A percentile compares a stretch with the other conserved stretches of the same genome.
phyloP scores from a whole-genome alignment of 2,113 vertebrate species.

The Bolborhynchus lineola region DNA sequence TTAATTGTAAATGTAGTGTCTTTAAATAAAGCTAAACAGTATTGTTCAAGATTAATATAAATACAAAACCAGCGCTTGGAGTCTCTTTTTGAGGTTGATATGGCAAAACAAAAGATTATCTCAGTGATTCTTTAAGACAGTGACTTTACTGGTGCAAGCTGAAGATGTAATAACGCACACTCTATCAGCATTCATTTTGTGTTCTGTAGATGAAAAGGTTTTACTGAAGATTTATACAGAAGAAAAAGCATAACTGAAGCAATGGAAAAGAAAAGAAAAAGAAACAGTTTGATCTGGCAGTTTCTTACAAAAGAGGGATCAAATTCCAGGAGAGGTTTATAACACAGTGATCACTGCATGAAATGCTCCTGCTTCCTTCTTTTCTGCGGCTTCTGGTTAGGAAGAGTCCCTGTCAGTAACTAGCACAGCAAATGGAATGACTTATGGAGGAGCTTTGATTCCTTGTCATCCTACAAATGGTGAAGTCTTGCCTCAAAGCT shows the following conservation, averaged over 20 bases:
- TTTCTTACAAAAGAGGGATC: conserved; percentile 16
- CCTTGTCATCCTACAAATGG: not conserved
- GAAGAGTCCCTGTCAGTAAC: not conserved
- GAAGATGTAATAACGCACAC: not conserved
- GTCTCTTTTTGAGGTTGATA: not conserved
- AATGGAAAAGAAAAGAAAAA: not conserved
- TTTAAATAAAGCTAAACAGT: conserved; percentile 2
- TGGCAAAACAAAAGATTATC: conserved; percentile 15
- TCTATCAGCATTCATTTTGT: not conserved
- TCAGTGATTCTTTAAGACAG: conserved; percentile 21
- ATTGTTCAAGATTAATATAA: not conserved
- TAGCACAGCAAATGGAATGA: not conserved
- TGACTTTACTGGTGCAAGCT: conserved; percentile 17
- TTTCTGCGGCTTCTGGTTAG: not conserved
- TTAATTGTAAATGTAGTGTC: not conserved
- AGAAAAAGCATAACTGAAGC: not conserved
- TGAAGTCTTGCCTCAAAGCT: not conserved
- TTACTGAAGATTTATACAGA: conserved; percentile 15
- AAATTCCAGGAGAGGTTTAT: not conserved
- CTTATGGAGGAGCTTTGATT: not conserved
- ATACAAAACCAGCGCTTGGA: not conserved
- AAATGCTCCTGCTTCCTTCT: not conserved
- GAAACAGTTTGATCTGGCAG: conserved; percentile 11
- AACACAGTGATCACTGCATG: not conserved
- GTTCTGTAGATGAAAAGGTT: not conserved